Conservation (phyloP, 2,797 vertebrate genomes). For the Ctenopoma multispine region DNA sequence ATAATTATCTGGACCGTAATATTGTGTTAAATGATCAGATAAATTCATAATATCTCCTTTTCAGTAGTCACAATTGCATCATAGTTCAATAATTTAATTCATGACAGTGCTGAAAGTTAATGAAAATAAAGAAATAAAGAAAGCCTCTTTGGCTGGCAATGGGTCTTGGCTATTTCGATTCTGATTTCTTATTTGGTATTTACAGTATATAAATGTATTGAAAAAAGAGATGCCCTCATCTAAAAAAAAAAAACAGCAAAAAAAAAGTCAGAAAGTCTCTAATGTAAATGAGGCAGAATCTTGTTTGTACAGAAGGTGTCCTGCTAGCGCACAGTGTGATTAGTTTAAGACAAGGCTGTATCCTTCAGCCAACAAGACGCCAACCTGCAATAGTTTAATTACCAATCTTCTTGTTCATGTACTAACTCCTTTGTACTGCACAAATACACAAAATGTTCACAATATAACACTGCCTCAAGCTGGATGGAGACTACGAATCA, state of each 20-base stretch:
- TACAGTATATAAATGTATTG: neutral
- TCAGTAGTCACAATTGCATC: neutral
- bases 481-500: neutral
- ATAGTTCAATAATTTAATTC: neutral
- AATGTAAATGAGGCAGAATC: conserved; percentile 2
- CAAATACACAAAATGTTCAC: neutral
- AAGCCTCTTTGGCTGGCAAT: neutral
- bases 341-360: neutral
- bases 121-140: neutral
- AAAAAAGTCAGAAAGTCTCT: neutral
- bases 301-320: conserved; percentile 20
- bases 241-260: too few relatives aligned
- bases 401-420: neutral
- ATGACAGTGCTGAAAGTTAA: neutral
- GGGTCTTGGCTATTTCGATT: neutral
- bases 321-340: neutral
- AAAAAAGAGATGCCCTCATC: neutral
- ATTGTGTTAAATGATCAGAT: neutral
- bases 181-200: neutral
- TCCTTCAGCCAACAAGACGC: neutral
- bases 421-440: neutral
- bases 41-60: neutral
- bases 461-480: neutral
- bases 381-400: neutral
- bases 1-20: neutral